Conservation (phyloP, 2,888 invertebrate genomes). For the Andrena marginata region DNA sequence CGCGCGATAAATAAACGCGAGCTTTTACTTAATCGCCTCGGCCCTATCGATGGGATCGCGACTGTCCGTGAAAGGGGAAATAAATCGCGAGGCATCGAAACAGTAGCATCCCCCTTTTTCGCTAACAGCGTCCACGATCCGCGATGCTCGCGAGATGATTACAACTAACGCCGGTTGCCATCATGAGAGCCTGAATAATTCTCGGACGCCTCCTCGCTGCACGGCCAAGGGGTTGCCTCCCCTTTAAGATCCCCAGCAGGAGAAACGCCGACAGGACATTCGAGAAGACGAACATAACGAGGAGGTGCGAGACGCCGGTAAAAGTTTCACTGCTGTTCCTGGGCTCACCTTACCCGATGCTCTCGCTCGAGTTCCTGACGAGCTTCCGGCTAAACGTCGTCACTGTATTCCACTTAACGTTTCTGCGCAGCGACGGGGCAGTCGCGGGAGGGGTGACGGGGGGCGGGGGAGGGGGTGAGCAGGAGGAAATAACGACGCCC, state of each 20-base stretch:
- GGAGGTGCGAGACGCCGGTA: background rate
- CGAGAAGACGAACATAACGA: background rate
- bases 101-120: background rate
- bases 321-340: constrained; percentile 16
- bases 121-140: no score
- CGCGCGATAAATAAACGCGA: constrained; percentile 18
- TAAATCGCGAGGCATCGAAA: background rate
- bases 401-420: constrained; percentile 25
- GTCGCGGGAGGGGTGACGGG: no score
- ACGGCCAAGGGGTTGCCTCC: no score
- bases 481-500: constrained; percentile 30
- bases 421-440: background rate
- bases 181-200: no score
- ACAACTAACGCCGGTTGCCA: no score
- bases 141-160: no score
- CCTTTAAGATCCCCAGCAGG: no score
- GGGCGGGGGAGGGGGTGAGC: no score
- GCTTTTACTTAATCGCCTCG: background rate
- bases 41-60: background rate
- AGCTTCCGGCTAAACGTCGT: constrained; percentile 17
- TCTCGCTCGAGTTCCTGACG: constrained; percentile 1
- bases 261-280: background rate
- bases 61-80: background rate
- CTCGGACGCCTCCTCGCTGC: no score
- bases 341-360: background rate